These are phyloP conservation scores for Trinorchestia longiramus DNA, from an alignment of 1,140 invertebrate genomes.

Conservation along the genomic window DNA sequence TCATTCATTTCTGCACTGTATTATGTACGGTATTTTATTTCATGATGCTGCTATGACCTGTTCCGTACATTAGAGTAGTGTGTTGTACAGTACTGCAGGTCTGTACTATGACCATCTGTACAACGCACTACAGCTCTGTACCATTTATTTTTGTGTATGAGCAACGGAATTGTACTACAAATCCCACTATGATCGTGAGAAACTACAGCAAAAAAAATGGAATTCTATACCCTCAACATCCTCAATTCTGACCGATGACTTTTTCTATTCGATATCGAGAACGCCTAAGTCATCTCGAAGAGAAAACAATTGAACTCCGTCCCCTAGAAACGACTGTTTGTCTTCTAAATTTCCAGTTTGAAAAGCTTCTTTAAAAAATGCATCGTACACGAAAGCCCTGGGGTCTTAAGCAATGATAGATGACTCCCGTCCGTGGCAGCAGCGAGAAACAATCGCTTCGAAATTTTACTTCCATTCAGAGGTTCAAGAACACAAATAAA, in stretches of 20 bases:
- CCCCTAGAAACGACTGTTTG: constrained; percentile 15
- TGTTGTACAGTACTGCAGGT: not conserved
- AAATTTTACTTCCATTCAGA: not conserved
- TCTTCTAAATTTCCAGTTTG: not conserved
- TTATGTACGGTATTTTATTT: not conserved
- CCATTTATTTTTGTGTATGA: not conserved
- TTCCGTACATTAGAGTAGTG: not conserved
- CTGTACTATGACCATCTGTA: not conserved
- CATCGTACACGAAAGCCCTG: constrained; percentile 5
- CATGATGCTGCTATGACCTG: not conserved
- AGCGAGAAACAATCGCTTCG: not conserved
- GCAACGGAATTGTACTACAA: not conserved
- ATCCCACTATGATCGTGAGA: not conserved
- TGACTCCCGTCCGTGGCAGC: not conserved
- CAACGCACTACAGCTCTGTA: not conserved
- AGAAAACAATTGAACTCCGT: not conserved
- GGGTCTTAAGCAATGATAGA: constrained; percentile 21
- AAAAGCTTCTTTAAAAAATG: constrained; percentile 29
- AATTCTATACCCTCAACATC: not conserved
- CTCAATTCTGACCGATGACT: not conserved
- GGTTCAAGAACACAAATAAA: not conserved
- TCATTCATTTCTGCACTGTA: not conserved
- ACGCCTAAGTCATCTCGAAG: not conserved
- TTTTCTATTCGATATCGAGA: not conserved
- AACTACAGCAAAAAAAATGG: not conserved